Evolutionary conservation across 2,113 vertebrate genomes (phyloP).

Genomic region (Eulacestoma nigropectus): DNA sequence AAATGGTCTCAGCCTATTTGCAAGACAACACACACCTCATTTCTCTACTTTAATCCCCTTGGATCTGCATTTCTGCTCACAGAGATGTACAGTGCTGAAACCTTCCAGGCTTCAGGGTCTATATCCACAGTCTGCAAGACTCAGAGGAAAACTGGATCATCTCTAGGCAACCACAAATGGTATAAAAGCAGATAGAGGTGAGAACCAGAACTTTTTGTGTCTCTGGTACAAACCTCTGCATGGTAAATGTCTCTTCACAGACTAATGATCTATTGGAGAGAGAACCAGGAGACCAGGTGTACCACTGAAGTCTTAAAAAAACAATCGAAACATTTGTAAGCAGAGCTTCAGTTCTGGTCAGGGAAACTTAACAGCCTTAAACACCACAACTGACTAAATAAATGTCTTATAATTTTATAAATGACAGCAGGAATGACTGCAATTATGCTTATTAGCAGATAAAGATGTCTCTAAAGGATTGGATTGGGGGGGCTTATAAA

Average conservation of each 20-base stretch:
- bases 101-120: background rate
- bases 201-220: background rate
- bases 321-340: background rate
- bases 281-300: background rate
- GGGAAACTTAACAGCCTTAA: slow-evolving; percentile 16
- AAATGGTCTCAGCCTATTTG: background rate
- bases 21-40: background rate
- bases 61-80: background rate
- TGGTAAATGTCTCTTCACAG: background rate
- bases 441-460: slow-evolving; percentile 51
- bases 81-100: background rate
- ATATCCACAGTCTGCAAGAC: background rate
- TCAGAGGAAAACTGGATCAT: background rate
- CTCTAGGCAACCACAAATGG: background rate
- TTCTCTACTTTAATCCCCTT: background rate
- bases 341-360: background rate
- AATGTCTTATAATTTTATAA: slow-evolving; percentile 41
- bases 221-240: background rate
- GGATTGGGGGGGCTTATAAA: background rate
- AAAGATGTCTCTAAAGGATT: slow-evolving; percentile 43
- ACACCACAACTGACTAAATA: slow-evolving; percentile 24
- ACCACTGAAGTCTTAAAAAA: background rate
- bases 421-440: slow-evolving; percentile 43
- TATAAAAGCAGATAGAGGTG: background rate
- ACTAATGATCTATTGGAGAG: background rate